Evolutionary conservation across 1,140 invertebrate genomes (phyloP).

Genomic region (Saccostrea echinata): DNA sequence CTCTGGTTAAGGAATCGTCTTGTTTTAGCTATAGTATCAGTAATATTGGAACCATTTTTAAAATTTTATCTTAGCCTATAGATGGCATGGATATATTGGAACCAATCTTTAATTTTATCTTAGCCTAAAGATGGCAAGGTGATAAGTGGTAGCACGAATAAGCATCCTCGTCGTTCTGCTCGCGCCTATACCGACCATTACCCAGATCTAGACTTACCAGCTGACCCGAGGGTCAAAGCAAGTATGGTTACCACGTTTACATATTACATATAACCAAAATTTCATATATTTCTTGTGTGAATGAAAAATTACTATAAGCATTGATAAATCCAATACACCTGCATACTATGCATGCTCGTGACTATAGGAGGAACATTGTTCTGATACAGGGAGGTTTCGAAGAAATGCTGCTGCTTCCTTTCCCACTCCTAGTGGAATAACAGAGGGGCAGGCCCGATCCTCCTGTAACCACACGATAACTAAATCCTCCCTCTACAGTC

Average conservation of each 20-base stretch:
- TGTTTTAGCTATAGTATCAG: background rate
- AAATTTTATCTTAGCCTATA: background rate
- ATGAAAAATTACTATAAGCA: background rate
- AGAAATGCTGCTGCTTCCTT: conserved; percentile 6
- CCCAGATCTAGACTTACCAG: background rate
- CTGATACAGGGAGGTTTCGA: background rate
- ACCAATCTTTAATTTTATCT: background rate
- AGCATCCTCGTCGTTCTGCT: background rate
- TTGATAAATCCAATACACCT: too few species aligned
- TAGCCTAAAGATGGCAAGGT: background rate
- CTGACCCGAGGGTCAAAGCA: background rate
- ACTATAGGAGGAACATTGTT: background rate
- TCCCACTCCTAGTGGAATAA: conserved; percentile 52
- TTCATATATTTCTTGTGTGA: too few species aligned
- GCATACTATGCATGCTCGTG: too few species aligned
- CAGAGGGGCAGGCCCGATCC: conserved; percentile 23
- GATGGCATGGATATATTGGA: background rate
- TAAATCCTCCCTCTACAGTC: conserved; percentile 19
- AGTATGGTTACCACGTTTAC: background rate
- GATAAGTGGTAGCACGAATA: background rate
- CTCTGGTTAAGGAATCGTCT: background rate
- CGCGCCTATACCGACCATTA: background rate
- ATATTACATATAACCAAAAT: too few species aligned
- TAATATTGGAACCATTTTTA: background rate
- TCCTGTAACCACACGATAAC: conserved; percentile 6